Percentiles rank a stretch among this genome's conserved stretches.
phyloP scores from a whole-genome alignment of 2,797 vertebrate species.

The Sebastes umbrosus region DNA sequence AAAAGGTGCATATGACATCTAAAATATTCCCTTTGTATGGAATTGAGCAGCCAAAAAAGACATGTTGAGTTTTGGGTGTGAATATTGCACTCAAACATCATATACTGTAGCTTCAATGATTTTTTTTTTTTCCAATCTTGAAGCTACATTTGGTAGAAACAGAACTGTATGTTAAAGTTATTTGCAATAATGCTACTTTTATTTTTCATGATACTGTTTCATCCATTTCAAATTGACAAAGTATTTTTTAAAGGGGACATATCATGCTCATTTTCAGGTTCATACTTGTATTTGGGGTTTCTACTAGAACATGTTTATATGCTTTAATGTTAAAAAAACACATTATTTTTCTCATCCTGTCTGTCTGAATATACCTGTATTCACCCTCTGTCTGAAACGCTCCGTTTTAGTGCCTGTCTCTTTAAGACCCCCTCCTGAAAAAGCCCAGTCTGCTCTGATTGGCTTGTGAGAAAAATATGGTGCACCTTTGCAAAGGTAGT shows the following conservation, averaged over 20 bases:
- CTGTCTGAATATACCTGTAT: neutral
- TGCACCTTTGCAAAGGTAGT: neutral
- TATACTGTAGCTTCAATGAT: neutral
- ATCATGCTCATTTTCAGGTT: no score
- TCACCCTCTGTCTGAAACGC: neutral
- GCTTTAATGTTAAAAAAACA: no score
- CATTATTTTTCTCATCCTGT: neutral
- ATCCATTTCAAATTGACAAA: neutral
- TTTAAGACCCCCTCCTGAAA: neutral
- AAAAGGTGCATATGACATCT: neutral
- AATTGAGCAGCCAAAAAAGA: neutral
- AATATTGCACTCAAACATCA: neutral
- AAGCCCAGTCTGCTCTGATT: neutral
- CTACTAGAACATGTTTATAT: rapidly evolving
- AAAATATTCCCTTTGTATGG: neutral
- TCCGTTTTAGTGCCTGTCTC: rapidly evolving
- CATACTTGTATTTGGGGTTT: no score
- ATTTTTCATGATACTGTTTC: no score
- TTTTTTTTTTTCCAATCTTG: neutral
- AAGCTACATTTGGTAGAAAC: neutral
- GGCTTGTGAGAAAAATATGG: neutral
- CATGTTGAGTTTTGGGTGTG: neutral
- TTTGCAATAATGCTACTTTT: no score
- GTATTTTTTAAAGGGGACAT: neutral
- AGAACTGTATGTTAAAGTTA: no score